Evolutionary conservation across 2,888 invertebrate species (phyloP).

Genomic region (Tipula helvola): DNA sequence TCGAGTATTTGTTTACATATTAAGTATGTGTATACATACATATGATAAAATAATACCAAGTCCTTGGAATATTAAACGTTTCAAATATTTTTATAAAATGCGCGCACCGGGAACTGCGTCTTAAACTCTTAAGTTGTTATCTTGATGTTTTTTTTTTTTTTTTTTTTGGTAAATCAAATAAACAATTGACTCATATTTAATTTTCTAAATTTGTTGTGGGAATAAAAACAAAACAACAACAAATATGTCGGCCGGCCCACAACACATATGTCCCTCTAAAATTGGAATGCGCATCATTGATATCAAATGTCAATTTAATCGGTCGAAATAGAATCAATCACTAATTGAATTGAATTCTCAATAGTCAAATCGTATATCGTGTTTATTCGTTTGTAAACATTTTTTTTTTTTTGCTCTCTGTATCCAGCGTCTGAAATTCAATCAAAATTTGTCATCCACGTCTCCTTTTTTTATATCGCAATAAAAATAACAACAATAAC

Average conservation of each 20-base stretch:
- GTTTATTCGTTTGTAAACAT: no score
- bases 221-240: not conserved
- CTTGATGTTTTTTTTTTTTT: not conserved
- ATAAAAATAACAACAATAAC: not conserved
- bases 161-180: not conserved
- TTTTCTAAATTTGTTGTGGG: not conserved
- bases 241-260: not conserved
- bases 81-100: not conserved
- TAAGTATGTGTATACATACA: no score
- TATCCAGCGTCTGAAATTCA: not conserved
- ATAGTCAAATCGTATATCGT: not conserved
- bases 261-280: not conserved
- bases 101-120: not conserved
- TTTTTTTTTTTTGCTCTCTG: not conserved
- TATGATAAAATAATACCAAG: not conserved
- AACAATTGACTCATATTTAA: not conserved
- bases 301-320: no score
- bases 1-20: not conserved
- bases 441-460: not conserved
- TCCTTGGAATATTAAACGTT: not conserved
- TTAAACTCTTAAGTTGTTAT: not conserved
- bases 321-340: not conserved
- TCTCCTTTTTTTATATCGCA: not conserved
- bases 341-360: not conserved
- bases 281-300: no score